A percentile compares a stretch with the other conserved stretches of the same genome.
These are phyloP conservation scores for Lordiphosa mommai DNA, from an alignment of 1,140 invertebrate species.

Conservation along the genomic window DNA sequence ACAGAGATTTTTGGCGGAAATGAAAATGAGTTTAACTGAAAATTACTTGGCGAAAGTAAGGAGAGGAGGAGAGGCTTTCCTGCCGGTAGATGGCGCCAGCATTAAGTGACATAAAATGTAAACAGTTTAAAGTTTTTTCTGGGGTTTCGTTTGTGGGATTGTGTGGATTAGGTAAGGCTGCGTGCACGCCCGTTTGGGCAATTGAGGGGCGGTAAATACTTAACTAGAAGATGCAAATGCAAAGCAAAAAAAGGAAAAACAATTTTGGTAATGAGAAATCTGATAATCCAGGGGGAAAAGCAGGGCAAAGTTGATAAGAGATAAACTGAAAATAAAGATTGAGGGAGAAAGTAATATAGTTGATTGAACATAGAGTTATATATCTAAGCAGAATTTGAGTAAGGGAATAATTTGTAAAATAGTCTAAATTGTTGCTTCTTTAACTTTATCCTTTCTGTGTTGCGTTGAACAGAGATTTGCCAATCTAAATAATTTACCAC, in stretches of 20 bases:
- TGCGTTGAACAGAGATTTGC: conserved; percentile 32
- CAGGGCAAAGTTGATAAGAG: background rate
- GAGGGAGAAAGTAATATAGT: no score
- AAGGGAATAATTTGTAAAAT: no score
- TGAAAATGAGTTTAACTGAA: conserved; percentile 57
- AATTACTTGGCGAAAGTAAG: conserved; percentile 47
- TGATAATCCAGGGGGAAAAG: conserved; percentile 21
- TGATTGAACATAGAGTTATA: no score
- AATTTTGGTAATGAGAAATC: conserved; percentile 38
- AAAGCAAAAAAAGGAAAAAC: no score
- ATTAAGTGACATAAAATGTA: conserved; percentile 44
- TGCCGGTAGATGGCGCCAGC: background rate
- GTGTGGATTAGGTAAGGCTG: conserved; percentile 28
- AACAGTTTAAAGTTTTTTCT: conserved; percentile 52
- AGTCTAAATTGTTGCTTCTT: no score
- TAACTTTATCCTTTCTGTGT: background rate
- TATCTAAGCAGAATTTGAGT: no score
- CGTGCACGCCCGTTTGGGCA: conserved; percentile 42
- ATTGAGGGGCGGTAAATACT: conserved; percentile 49
- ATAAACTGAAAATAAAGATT: conserved; percentile 12
- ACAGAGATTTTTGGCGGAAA: conserved; percentile 28
- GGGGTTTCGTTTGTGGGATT: conserved; percentile 1
- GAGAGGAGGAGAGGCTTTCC: background rate
- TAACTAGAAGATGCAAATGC: conserved; percentile 18
- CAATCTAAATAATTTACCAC: conserved; percentile 69